Base-by-base conservation (phyloP, 2,797 vertebrate species). In the Sphenopsis melanotis region DNA sequence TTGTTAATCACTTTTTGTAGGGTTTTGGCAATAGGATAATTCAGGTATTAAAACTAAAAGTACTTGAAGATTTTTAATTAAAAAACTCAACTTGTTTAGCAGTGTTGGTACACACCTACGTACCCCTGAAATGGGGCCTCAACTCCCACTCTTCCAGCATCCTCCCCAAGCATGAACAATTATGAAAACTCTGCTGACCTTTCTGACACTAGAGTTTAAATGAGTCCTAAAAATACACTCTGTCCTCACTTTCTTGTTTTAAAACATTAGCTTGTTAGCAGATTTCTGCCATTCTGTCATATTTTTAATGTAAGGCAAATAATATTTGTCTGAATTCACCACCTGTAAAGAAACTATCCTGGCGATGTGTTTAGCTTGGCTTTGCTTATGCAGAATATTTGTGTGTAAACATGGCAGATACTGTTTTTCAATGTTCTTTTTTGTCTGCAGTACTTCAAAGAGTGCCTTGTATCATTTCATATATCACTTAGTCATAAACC, bases 371-470 rank as follows among this genome's bases (percentile, higher is more conserved):
- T 82, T 80, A 49, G 41, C 75, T 71, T 4, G 0, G 39, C 29
- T 64, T 44, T 76, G 39, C 13, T 84, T 80, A 56, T 60, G 52
- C 16, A 55, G 37, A 77, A 21, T 70, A 60, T 89, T 90, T 92
- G 81, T 87, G 41, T 80, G 71, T 53, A 93, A 93, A 93, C 36
- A 76, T 0, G 5, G 56, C 56, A 88, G 78, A 90, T 90, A 46
- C 42, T 79, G 56, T 59, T 95, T 89, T 87, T 83, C 83, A 76
- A 2, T 90, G 75, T 92, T 94, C 41, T 91, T 74, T n/a, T 83
- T 89, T 66, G 32, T 74, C 37, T 90, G 44, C 70, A 50, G 29
- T 49, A 74, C 66, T 96, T 93, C 55, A 76, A 39, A 91, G 83
- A 24, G 76, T 81, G 24, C 41, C 61, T 83, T 77, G 44, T 85